Base-by-base conservation (phyloP, 2,113 vertebrate species). In the Halichoerus grypus region DNA sequence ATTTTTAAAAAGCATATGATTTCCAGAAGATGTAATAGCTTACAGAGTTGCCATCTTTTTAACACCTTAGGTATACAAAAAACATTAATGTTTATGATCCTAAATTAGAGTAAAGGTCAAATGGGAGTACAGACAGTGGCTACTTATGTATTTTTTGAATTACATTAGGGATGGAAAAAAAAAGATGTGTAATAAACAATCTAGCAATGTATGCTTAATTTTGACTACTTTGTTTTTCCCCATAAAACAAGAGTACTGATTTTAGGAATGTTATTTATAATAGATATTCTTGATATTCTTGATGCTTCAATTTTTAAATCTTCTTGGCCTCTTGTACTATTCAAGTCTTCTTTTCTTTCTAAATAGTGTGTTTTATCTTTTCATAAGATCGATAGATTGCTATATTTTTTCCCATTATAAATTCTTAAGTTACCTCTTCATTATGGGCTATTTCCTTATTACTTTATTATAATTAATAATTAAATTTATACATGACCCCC, bases 381-480 rank as follows among this genome's bases (percentile, higher is more conserved):
- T 71, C 8, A 69, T 72, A 92, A 57, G 49, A 96, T 97, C 57
- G 61, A 94, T 76, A 77, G 22, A 71, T 21, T 84, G 36, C 71
- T 59, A 59, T 49, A 65, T 63, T 69, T 49, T 93, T 94, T 95
- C 31, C 6, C 83, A 85, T 95, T 96, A 97, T 96, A 91, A 96
- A 97, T 97, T 95, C 79, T 96, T 97, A 97, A 93, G 93, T 92
- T 84, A 81, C 89, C 12, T 87, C 91, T 95, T 97, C n/a, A 94
- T 88, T 93, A 31, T 95, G 16, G 71, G 42, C 80, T 91, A 90
- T 86, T 94, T 98, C 88, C 88, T 97, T 74, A 80, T 83, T 63
- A 67, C 9, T 95, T 95, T 96, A 95, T 74, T 94, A 89, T 93
- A 96, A 93, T 98, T 96, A 97, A 98, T 98, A 96, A 98, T 98